Conservation (phyloP, 1,140 invertebrate genomes). For the Periplaneta americana region DNA sequence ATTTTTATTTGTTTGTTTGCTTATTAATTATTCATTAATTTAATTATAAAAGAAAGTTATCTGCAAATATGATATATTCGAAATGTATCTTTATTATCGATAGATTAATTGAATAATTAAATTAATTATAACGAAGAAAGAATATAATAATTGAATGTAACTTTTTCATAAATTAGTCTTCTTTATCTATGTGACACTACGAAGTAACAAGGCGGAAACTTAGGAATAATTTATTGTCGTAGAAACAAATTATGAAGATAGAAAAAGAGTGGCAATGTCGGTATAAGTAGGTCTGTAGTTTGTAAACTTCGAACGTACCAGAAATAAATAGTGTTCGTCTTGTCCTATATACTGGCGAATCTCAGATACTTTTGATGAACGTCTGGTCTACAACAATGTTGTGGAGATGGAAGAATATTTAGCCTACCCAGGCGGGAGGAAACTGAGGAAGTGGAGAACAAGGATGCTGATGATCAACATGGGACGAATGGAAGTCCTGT, state of each 20-base stretch:
- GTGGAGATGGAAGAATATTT: not conserved
- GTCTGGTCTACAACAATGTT: too few species aligned
- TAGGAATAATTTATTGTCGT: constrained; percentile 11
- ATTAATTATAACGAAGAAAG: too few species aligned
- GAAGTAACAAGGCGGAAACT: constrained; percentile 20
- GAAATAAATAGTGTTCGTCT: constrained; percentile 16
- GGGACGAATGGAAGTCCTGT: not conserved
- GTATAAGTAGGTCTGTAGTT: too few species aligned
- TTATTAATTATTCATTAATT: too few species aligned
- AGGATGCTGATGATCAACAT: not conserved
- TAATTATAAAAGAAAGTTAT: too few species aligned
- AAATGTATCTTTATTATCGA: too few species aligned
- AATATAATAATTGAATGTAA: too few species aligned
- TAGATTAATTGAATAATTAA: too few species aligned
- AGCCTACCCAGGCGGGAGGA: not conserved
- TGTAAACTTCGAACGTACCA: constrained; percentile 21
- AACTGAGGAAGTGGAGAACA: not conserved
- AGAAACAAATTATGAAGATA: constrained; percentile 20
- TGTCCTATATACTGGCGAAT: not conserved
- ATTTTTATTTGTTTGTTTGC: too few species aligned
- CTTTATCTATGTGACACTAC: constrained; percentile 12
- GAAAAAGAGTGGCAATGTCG: constrained; percentile 13
- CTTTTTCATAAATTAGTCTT: too few species aligned
- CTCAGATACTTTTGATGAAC: not conserved
- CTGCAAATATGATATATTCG: too few species aligned